These are phyloP conservation scores for Champsocephalus esox DNA, from an alignment of 2,797 vertebrate species.

Conservation along the genomic window DNA sequence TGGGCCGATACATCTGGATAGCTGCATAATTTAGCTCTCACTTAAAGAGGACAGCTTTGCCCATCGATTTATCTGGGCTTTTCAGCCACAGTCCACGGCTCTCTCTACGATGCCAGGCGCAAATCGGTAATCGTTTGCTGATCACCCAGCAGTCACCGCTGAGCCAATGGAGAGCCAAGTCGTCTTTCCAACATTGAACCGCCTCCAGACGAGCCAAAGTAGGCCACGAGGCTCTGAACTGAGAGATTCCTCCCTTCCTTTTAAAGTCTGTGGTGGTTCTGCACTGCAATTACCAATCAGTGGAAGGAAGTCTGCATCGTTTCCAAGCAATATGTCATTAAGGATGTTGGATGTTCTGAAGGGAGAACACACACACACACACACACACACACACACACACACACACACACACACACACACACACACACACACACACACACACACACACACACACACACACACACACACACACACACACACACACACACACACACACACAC, in stretches of 20 bases:
- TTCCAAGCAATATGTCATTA: background rate
- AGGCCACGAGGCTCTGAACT: background rate
- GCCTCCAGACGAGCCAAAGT: conserved; percentile 21
- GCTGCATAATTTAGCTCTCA: conserved; percentile 36
- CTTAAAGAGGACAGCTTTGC: conserved; percentile 45
- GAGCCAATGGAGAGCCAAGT: conserved; percentile 26
- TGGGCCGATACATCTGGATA: conserved; percentile 29
- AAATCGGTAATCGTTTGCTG: conserved; percentile 35
- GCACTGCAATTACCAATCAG: conserved; percentile 9
- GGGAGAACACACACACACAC: no score
- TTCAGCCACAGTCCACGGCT: conserved; percentile 23
- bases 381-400: no score
- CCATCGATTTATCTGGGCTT: conserved; percentile 61
- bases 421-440: no score
- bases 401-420: no score
- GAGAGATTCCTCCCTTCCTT: background rate
- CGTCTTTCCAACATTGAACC: background rate
- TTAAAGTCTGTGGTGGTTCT: conserved; percentile 5
- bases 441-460: no score
- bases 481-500: no score
- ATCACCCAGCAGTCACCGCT: conserved; percentile 33
- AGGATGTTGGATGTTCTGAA: background rate
- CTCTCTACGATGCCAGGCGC: conserved; percentile 11
- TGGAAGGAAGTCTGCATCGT: background rate
- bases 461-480: no score